Conservation (phyloP, 2,113 vertebrate genomes). For the Australoheros scitulus region DNA sequence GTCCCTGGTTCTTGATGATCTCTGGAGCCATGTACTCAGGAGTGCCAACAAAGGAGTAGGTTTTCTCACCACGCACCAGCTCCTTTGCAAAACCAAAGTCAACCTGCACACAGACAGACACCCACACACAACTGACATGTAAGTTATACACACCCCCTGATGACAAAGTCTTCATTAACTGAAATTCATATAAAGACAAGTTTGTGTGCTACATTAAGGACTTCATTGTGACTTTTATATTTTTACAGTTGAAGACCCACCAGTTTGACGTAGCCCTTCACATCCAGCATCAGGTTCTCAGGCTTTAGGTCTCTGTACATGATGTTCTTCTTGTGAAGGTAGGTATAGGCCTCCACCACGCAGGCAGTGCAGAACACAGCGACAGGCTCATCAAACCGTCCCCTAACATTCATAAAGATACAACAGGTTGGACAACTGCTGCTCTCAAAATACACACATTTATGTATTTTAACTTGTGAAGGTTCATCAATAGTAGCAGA, state of each 20-base stretch:
- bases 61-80: slow-evolving; percentile 81
- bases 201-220: not conserved
- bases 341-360: slow-evolving; percentile 84
- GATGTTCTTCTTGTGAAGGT: slow-evolving; percentile 84
- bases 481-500: not conserved
- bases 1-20: slow-evolving; percentile 86
- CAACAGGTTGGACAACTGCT: not conserved
- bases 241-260: slow-evolving; percentile 54
- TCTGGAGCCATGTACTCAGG: slow-evolving; percentile 87
- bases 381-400: slow-evolving; percentile 79
- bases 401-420: slow-evolving; percentile 61
- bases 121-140: not conserved
- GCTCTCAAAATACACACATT: too few relatives aligned
- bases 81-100: slow-evolving; percentile 88
- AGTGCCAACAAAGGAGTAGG: slow-evolving; percentile 86
- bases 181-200: not conserved
- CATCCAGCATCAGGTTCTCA: slow-evolving; percentile 87
- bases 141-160: too few relatives aligned
- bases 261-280: slow-evolving; percentile 83
- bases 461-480: not conserved
- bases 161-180: not conserved
- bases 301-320: slow-evolving; percentile 88
- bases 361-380: slow-evolving; percentile 83
- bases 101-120: slow-evolving; percentile 65
- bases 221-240: too few relatives aligned